Evolutionary conservation across 2,113 vertebrate species (phyloP).

Genomic region (Silurus meridionalis): DNA sequence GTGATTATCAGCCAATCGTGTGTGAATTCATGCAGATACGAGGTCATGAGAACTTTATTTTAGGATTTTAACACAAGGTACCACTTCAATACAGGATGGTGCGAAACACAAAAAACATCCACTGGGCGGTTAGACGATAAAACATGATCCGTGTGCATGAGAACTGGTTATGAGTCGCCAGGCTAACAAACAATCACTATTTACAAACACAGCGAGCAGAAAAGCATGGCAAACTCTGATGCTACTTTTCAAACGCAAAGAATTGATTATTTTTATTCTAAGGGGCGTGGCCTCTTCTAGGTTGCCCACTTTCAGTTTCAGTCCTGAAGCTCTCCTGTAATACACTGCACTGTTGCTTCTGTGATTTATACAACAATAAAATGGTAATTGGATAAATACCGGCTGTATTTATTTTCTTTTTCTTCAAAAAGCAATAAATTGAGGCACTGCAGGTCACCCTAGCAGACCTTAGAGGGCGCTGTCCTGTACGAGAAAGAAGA

Average conservation of each 20-base stretch:
- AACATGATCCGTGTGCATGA: too few relatives aligned
- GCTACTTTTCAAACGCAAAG: too few relatives aligned
- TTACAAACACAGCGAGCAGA: background rate
- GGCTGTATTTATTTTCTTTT: background rate
- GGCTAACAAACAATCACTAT: background rate
- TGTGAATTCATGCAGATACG: background rate
- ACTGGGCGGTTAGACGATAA: background rate
- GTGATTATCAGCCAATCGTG: background rate
- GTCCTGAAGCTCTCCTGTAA: background rate
- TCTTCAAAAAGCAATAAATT: background rate
- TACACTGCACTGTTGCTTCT: background rate
- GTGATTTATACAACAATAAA: background rate
- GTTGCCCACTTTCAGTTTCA: background rate
- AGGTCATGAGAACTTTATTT: background rate
- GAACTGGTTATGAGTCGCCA: background rate
- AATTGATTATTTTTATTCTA: background rate
- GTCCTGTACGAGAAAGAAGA: too few relatives aligned
- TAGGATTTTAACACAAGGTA: background rate
- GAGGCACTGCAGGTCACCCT: background rate
- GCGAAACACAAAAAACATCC: background rate
- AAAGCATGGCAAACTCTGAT: background rate
- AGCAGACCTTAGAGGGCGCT: too few relatives aligned
- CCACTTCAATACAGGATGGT: background rate
- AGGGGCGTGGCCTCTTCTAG: background rate
- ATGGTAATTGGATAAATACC: background rate